A percentile compares a stretch with the other conserved stretches of the same genome.
Evolutionary conservation across 1,140 invertebrate species (phyloP).

Genomic region (Drosophila carrolli): DNA sequence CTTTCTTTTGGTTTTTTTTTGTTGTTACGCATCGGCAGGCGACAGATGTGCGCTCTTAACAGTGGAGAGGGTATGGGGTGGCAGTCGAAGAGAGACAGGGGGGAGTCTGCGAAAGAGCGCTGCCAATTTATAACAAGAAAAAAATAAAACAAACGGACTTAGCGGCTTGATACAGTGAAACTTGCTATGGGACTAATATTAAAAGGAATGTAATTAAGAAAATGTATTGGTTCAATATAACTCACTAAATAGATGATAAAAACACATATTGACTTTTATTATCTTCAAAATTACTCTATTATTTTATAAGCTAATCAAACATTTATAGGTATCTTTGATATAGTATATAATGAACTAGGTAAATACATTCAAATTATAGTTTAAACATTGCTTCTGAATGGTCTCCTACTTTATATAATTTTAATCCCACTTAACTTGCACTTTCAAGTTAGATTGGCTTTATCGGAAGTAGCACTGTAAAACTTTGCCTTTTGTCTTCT

Average conservation of each 20-base stretch:
- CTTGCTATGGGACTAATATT: neutral
- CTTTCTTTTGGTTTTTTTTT: conserved; percentile 31
- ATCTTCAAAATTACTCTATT: too few relatives aligned
- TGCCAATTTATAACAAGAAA: conserved; percentile 50
- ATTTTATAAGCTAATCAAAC: too few relatives aligned
- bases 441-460: neutral
- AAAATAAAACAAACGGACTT: conserved; percentile 42
- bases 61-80: conserved; percentile 1
- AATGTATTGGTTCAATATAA: too few relatives aligned
- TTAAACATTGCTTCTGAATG: too few relatives aligned
- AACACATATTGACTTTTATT: too few relatives aligned
- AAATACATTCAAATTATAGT: too few relatives aligned
- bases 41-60: conserved; percentile 69
- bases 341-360: too few relatives aligned
- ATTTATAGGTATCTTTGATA: too few relatives aligned
- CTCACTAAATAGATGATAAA: too few relatives aligned
- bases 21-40: conserved; percentile 65
- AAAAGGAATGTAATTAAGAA: neutral
- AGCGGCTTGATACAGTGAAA: conserved; percentile 24
- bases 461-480: conserved; percentile 18
- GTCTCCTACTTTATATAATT: too few relatives aligned
- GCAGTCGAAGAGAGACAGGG: neutral
- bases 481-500: conserved; percentile 29
- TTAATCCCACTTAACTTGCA: neutral
- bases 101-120: conserved; percentile 44